phyloP scores from a whole-genome alignment of 1,140 invertebrate species.

The Lutraria rhynchaena region DNA sequence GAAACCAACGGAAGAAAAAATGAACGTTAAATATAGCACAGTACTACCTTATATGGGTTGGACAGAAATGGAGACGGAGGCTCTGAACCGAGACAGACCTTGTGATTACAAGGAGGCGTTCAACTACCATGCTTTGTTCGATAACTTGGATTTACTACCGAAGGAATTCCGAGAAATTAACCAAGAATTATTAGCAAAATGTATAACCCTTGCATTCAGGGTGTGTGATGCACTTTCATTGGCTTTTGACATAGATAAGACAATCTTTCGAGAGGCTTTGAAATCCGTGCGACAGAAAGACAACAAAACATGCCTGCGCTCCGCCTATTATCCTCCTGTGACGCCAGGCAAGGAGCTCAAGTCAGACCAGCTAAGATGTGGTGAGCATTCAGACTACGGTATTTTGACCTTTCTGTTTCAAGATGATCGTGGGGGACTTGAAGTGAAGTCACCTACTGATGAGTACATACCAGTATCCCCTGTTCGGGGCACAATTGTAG shows the following conservation, averaged over 20 bases:
- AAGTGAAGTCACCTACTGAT: conserved; percentile 55
- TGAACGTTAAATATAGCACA: not conserved
- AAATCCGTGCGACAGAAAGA: not conserved
- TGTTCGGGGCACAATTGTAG: conserved; percentile 33
- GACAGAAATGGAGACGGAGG: not conserved
- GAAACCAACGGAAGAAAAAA: not conserved
- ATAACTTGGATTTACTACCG: not conserved
- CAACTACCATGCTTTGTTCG: not conserved
- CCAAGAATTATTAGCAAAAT: not conserved
- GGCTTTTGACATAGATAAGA: not conserved
- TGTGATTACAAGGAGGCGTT: not conserved
- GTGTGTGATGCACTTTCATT: not conserved
- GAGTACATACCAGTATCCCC: conserved; percentile 46
- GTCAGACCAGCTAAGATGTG: conserved; percentile 85
- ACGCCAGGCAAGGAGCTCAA: conserved; percentile 44
- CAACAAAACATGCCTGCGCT: not conserved
- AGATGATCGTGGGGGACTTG: conserved; percentile 82
- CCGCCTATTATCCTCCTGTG: not conserved
- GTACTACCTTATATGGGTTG: not conserved
- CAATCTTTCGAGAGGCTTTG: not conserved
- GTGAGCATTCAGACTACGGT: conserved; percentile 88
- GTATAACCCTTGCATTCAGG: not conserved
- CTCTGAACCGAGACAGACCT: not conserved
- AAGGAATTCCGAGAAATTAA: not conserved
- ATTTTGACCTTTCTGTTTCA: conserved; percentile 89